Evolutionary conservation across 2,888 invertebrate genomes (phyloP).

Genomic region (Thecophora atra): DNA sequence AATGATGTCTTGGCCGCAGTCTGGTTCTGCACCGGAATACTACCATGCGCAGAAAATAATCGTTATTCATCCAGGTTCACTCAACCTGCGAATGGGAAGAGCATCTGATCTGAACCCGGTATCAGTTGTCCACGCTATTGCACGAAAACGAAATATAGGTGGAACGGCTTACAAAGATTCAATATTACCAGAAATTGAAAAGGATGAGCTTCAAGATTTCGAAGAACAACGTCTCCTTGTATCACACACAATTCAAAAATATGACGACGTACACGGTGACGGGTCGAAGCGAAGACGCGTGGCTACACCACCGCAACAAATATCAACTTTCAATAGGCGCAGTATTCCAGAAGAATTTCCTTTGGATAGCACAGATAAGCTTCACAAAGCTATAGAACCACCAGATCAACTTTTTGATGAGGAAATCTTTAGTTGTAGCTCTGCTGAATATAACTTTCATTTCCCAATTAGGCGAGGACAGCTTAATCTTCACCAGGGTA

Average conservation of each 20-base stretch:
- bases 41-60: constrained; percentile 78
- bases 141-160: constrained; percentile 53
- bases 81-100: constrained; percentile 86
- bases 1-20: constrained; percentile 14
- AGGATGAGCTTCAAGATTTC: constrained; percentile 74
- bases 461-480: constrained; percentile 91
- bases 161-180: constrained; percentile 48
- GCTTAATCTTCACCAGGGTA: constrained; percentile 82
- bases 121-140: constrained; percentile 77
- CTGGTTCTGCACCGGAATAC: constrained; percentile 18
- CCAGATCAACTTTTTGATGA: constrained; percentile 49
- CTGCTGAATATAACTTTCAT: constrained; percentile 79
- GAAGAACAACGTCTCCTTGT: constrained; percentile 86
- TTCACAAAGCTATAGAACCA: neutral
- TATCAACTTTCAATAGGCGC: constrained; percentile 85
- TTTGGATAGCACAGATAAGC: constrained; percentile 33
- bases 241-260: constrained; percentile 86
- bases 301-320: constrained; percentile 89
- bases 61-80: constrained; percentile 94
- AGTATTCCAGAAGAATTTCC: constrained; percentile 75
- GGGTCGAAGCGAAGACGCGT: constrained; percentile 76
- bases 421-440: constrained; percentile 50
- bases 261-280: constrained; percentile 69
- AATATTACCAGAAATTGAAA: constrained; percentile 50
- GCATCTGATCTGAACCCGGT: constrained; percentile 90